A percentile compares a stretch with the other conserved stretches of the same genome.
phyloP scores from a whole-genome alignment of 2,888 invertebrate genomes.

The Aplocera efformata region DNA sequence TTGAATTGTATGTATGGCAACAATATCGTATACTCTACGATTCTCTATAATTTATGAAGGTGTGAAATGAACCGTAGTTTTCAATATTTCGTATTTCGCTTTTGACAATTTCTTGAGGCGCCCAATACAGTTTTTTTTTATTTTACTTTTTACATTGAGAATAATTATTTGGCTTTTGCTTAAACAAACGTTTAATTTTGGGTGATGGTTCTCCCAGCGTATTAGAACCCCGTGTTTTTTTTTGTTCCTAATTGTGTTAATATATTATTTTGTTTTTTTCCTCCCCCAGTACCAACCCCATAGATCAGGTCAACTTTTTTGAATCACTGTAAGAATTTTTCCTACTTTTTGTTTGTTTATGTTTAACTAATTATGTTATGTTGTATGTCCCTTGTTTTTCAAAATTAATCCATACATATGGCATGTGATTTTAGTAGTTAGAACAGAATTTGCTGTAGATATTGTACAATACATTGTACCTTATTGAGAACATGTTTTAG shows the following conservation, averaged over 20 bases:
- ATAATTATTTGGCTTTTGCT: slow-evolving; percentile 39
- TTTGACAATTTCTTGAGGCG: too few relatives aligned
- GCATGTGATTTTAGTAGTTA: slow-evolving; percentile 13
- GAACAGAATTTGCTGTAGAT: slow-evolving; percentile 3
- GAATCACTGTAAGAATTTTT: slow-evolving; percentile 75
- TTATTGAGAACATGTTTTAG: slow-evolving; percentile 8
- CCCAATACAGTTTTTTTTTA: too few relatives aligned
- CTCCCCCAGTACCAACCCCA: slow-evolving; percentile 75
- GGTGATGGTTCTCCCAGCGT: slow-evolving; percentile 40
- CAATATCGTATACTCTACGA: too few relatives aligned
- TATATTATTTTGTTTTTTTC: slow-evolving; percentile 58
- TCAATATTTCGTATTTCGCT: too few relatives aligned
- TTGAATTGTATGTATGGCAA: too few relatives aligned
- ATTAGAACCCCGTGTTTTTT: slow-evolving; percentile 33
- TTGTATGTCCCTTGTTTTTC: slow-evolving; percentile 18
- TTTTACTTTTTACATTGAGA: slow-evolving; percentile 5
- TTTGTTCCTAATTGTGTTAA: slow-evolving; percentile 43
- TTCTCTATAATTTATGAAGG: too few relatives aligned
- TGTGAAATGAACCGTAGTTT: too few relatives aligned
- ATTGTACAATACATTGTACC: too few relatives aligned
- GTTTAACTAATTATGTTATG: slow-evolving; percentile 37
- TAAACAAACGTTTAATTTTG: slow-evolving; percentile 27
- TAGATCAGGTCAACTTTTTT: slow-evolving; percentile 81
- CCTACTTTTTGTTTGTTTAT: slow-evolving; percentile 39
- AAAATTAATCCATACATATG: slow-evolving; percentile 17